Percentiles rank a stretch among this genome's conserved stretches.
phyloP scores from a whole-genome alignment of 2,797 vertebrate species.

The Aeoliscus strigatus region DNA sequence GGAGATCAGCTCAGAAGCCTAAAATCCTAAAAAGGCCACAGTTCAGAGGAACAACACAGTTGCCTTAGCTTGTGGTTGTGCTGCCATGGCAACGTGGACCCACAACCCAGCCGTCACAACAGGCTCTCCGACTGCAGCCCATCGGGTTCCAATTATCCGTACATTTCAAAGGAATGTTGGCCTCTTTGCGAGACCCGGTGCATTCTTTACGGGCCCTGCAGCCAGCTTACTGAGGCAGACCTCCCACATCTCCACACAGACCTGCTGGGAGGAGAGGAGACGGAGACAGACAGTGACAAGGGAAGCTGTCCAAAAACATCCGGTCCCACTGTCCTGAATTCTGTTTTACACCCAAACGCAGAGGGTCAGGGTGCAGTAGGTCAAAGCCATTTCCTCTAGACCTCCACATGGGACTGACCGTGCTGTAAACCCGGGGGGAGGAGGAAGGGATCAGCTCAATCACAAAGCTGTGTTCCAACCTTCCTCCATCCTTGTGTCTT shows the following conservation, averaged over 20 bases:
- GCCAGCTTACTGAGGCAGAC: conserved; percentile 57
- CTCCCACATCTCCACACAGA: conserved; percentile 63
- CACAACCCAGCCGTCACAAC: conserved; percentile 68
- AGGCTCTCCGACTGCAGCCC: conserved; percentile 65
- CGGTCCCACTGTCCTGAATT: conserved; percentile 56
- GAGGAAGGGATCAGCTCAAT: conserved; percentile 20
- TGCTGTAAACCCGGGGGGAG: conserved; percentile 31
- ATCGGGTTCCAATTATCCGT: conserved; percentile 75
- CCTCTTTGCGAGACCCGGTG: conserved; percentile 60
- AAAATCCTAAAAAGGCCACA: conserved; percentile 27
- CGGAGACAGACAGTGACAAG: conserved; percentile 10
- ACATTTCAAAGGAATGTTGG: conserved; percentile 74
- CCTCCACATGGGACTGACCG: conserved; percentile 50
- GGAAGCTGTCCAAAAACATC: conserved; percentile 61
- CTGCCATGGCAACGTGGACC: conserved; percentile 51
- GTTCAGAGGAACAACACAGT: conserved; percentile 27
- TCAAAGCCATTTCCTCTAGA: conserved; percentile 64
- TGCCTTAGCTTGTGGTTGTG: conserved; percentile 55
- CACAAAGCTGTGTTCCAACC: conserved; percentile 19
- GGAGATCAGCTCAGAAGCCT: conserved; percentile 24
- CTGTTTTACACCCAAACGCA: conserved; percentile 51
- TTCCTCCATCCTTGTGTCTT: not conserved
- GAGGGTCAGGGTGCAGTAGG: conserved; percentile 54
- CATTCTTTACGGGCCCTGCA: conserved; percentile 61
- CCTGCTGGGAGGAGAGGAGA: conserved; percentile 28